Base-by-base conservation (phyloP, 2,888 invertebrate genomes). In the Spodoptera picta region DNA sequence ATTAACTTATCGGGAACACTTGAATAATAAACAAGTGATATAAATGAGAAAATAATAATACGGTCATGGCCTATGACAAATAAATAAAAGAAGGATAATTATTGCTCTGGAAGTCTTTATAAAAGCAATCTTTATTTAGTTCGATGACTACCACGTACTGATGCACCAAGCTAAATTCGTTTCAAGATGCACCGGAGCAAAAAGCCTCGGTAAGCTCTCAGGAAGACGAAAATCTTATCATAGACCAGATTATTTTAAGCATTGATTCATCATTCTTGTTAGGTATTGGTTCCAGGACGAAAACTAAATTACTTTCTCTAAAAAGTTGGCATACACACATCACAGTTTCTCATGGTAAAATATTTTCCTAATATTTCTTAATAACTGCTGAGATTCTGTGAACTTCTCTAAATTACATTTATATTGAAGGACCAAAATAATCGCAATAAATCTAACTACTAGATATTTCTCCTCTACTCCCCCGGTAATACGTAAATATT, bases 81-180 rank as follows among this genome's bases (percentile, higher is more conserved):
- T 9, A 52, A 46, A 46, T 43, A 49, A 27, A 41, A 41, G 9
- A 23, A 56, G 19, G 44, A 36, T 9, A 36, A 36, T 27, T 27
- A 27, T 4, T 36, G 36, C 2, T 7, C 11, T 73, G 50, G 49
- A 69, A 66, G 59, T 66, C 59, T 65, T 41, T 10, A 19, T 24
- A 31, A 51, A 56, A 60, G 53, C 19, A 59, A 59, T 66, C 47
- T 54, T 47, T 41, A 63, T 55, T 60, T 43, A 56, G 55, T 41
- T 42, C 49, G 12, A 46, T 24, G 19, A 67, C 64, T 52, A 63
- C 65, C 55, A 31, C 6, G 6, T 14, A 49, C 45, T 53, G 42
- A 50, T 60, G 74, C 60, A 60, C 19, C 23, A n/a, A 41, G 12
- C 44, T 73, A 69, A 65, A 51, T 69, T 19, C 57, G 54, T 58